Percentiles rank a stretch among this genome's conserved stretches.
Conservation (phyloP, 2,888 invertebrate species). For the Cremastinae sp. region DNA sequence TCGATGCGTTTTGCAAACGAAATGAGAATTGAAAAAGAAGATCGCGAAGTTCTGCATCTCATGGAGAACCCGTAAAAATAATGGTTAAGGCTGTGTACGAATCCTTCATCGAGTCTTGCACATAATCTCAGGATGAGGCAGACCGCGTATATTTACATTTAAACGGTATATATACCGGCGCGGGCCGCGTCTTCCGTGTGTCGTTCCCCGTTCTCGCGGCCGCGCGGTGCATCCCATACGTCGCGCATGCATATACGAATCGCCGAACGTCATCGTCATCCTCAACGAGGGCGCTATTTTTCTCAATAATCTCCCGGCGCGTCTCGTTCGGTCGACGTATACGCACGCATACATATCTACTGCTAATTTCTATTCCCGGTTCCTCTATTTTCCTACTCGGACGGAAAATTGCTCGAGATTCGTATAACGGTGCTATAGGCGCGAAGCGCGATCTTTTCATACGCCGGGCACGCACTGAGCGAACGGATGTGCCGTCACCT, state of each 20-base stretch:
- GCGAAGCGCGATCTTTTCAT: constrained; percentile 12
- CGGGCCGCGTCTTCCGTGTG: background rate
- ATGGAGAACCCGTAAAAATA: too few relatives aligned
- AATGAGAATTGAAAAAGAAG: too few relatives aligned
- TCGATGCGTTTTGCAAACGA: too few relatives aligned
- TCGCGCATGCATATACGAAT: background rate
- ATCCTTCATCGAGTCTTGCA: too few relatives aligned
- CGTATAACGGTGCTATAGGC: constrained; percentile 52
- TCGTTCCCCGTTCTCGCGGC: constrained; percentile 4
- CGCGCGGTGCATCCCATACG: background rate
- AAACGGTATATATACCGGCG: too few relatives aligned
- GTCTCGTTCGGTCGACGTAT: background rate
- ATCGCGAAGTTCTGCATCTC: too few relatives aligned
- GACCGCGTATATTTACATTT: too few relatives aligned
- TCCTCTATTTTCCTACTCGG: background rate
- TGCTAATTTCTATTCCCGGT: background rate
- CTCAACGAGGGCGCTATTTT: background rate
- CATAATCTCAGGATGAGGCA: too few relatives aligned
- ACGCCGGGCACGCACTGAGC: constrained; percentile 13
- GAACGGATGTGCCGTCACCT: constrained; percentile 52
- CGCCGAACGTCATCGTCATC: constrained; percentile 12
- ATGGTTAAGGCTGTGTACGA: too few relatives aligned
- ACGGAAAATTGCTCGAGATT: constrained; percentile 51
- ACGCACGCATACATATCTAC: background rate
- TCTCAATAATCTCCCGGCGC: constrained; percentile 7